A percentile compares a stretch with the other conserved stretches of the same genome.
These are phyloP conservation scores for Acleris sparsana DNA, from an alignment of 2,888 invertebrate species.

Conservation along the genomic window DNA sequence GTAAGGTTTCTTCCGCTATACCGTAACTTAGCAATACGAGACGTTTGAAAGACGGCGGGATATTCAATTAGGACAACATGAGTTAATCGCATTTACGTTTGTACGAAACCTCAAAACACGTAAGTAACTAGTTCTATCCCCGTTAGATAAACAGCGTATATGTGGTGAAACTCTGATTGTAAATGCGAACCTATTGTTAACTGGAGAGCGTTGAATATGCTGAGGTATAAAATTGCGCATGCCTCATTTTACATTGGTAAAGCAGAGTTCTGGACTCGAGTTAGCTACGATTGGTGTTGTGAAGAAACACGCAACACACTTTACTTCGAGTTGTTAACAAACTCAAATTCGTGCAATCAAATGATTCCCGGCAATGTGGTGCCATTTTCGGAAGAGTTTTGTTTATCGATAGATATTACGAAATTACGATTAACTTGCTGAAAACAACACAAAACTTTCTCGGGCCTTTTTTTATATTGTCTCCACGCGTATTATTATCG, in stretches of 20 bases:
- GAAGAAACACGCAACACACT: slow-evolving; percentile 16
- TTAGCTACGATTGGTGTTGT: slow-evolving; percentile 23
- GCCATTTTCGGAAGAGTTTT: background rate
- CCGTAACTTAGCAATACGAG: slow-evolving; percentile 27
- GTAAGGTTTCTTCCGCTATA: slow-evolving; percentile 18
- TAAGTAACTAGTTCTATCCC: slow-evolving; percentile 27
- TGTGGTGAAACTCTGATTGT: too few relatives aligned
- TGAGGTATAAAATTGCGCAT: too few relatives aligned
- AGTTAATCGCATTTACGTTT: slow-evolving; percentile 55
- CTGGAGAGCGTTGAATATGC: too few relatives aligned
- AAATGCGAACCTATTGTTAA: too few relatives aligned
- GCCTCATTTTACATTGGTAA: too few relatives aligned
- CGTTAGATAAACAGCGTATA: too few relatives aligned
- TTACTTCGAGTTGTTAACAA: slow-evolving; percentile 19
- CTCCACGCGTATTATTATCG: too few relatives aligned
- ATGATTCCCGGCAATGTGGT: background rate
- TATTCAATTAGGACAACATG: slow-evolving; percentile 55
- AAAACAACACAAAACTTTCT: too few relatives aligned
- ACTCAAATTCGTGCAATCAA: slow-evolving; percentile 14
- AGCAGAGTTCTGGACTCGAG: slow-evolving; percentile 1
- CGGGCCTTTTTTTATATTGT: too few relatives aligned
- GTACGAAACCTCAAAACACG: slow-evolving; percentile 32
- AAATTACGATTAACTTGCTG: too few relatives aligned
- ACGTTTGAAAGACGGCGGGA: slow-evolving; percentile 36
- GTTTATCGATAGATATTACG: background rate